Conservation (phyloP, 2,113 vertebrate species). For the Myiopsitta monachus region DNA sequence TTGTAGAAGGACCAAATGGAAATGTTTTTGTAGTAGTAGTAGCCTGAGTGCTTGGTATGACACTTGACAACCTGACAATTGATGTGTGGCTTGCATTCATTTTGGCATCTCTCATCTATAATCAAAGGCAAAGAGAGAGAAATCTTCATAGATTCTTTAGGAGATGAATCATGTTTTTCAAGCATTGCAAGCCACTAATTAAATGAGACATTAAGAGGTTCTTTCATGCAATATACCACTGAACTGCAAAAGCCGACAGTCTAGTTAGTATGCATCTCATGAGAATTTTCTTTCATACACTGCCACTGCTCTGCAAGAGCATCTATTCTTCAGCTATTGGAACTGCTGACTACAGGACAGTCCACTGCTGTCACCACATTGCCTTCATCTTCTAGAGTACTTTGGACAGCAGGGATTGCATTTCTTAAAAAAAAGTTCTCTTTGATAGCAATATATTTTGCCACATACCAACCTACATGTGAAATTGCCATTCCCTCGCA, state of each 20-base stretch:
- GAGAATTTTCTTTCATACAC: neutral
- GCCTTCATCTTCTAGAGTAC: neutral
- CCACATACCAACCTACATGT: neutral
- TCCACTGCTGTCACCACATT: neutral
- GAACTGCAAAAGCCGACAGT: neutral
- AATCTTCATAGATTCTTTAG: neutral
- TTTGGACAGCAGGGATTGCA: neutral
- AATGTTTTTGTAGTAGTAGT: neutral
- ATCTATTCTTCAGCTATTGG: neutral
- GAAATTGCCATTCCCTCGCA: neutral
- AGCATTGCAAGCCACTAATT: neutral
- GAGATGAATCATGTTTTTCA: neutral
- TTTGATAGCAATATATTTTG: neutral
- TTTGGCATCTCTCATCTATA: neutral
- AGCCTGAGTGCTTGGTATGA: neutral
- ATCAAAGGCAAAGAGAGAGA: neutral
- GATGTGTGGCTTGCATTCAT: neutral
- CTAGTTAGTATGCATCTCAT: neutral
- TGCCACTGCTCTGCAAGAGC: neutral
- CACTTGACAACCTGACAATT: neutral
- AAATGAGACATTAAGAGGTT: neutral
- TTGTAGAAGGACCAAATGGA: neutral
- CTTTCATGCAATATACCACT: neutral
- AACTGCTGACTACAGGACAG: neutral
- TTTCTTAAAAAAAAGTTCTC: neutral